A percentile compares a stretch with the other conserved stretches of the same genome.
Conservation (phyloP, 2,113 vertebrate species). For the Astur gentilis region DNA sequence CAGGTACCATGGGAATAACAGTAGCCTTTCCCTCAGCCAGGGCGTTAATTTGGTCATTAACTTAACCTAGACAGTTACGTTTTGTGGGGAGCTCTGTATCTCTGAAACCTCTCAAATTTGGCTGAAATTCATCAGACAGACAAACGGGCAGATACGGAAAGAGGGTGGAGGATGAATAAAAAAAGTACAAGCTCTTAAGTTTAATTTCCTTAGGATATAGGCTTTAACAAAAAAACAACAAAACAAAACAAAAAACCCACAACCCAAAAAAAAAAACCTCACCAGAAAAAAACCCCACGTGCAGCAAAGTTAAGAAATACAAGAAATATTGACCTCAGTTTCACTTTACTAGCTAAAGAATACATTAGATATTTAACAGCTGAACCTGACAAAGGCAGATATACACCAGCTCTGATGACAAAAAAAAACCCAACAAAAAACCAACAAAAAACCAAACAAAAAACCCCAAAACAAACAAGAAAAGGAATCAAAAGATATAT, state of each 20-base stretch:
- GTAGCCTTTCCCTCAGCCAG: not conserved
- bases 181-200: not conserved
- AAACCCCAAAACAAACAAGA: too few species aligned
- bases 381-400: not conserved
- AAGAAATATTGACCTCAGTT: not conserved
- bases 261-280: too few species aligned
- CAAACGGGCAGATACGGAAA: not conserved
- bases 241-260: too few species aligned
- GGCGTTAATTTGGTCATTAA: not conserved
- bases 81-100: not conserved
- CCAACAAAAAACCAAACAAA: too few species aligned
- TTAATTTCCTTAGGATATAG: not conserved
- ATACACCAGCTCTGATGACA: not conserved
- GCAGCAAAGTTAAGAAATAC: not conserved
- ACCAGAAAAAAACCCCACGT: not conserved
- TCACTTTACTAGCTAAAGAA: not conserved
- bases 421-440: not conserved
- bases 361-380: not conserved
- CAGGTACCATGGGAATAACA: not conserved
- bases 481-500: not conserved
- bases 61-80: not conserved
- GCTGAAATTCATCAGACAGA: not conserved
- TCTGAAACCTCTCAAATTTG: not conserved
- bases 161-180: not conserved
- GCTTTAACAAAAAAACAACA: not conserved